Evolutionary conservation across 2,888 invertebrate genomes (phyloP), one percentile per base, ranked within the genome.

Genomic region (Plagiodera versicolora): DNA sequence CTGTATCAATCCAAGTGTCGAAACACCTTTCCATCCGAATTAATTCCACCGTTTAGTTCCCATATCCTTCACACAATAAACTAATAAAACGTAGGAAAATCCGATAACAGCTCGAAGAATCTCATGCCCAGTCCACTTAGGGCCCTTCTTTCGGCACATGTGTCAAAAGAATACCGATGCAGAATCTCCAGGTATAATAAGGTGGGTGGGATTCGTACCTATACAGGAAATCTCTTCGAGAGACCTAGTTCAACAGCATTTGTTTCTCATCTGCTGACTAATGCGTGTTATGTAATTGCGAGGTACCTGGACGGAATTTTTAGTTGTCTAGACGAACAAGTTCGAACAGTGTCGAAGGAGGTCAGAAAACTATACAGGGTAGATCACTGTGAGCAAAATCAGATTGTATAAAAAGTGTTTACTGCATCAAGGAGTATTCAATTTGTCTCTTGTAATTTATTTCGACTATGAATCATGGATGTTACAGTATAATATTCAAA

Each of bases 291-390:
- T 53, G 61, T 62, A 64, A 66, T 65, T 63, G 61, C 49, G 49
- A 59, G 64, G 65, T 65, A 57, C 64, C 61, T 24, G 35, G n/a
- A n/a, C n/a, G n/a, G 53, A 55, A 67, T 67, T 50, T 56, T 63
- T 67, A 52, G 55, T 60, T 55, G 67, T 67, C 64, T 65, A 67
- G 67, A 65, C 67, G 46, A 51, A 18, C 47, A 35, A 24, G 47
- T 52, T 48, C 30, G 32, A 14, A 39, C 14, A 39, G 30, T 46
- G 30, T 44, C 46, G 17, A 24, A 53, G 44, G 24, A 16, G 53
- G 53, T 53, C 53, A 53, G 35, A 53, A 53, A 44, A 30, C 45
- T 53, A 20, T 51, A 51, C 35, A n/a, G n/a, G n/a, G n/a, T n/a
- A n/a, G n/a, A n/a, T n/a, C n/a, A n/a, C n/a, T n/a, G n/a, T n/a